phyloP scores from a whole-genome alignment of 2,797 vertebrate genomes.

The Pangasius krempfi region DNA sequence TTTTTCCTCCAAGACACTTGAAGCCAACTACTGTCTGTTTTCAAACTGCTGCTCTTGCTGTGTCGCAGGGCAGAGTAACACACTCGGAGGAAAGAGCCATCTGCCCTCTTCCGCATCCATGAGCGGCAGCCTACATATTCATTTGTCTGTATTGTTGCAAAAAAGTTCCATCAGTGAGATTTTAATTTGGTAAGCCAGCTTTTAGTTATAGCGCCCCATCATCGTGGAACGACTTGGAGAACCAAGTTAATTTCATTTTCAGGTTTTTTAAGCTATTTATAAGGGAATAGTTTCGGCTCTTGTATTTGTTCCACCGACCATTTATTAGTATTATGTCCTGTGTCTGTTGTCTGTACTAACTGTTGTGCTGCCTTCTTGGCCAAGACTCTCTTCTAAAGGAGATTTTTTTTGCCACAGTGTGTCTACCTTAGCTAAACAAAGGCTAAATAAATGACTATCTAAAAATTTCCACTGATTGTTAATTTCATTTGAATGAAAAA shows the following conservation, averaged over 20 bases:
- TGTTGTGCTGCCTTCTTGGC: not conserved
- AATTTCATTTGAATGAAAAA: not conserved
- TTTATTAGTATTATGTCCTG: not conserved
- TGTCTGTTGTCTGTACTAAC: not conserved
- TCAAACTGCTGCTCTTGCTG: not conserved
- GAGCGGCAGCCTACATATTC: not conserved
- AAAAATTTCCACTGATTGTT: not conserved
- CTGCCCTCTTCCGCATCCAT: not conserved
- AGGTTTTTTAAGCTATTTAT: not conserved
- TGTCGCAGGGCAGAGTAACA: not conserved
- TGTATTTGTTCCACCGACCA: not conserved
- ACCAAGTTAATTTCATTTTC: not conserved
- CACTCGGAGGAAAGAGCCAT: not conserved
- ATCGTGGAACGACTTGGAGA: not conserved
- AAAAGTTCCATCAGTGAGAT: not conserved
- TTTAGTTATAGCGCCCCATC: not conserved
- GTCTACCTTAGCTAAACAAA: not conserved
- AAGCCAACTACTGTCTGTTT: not conserved
- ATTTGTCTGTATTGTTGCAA: not conserved
- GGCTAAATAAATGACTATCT: not conserved
- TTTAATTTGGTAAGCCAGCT: not conserved
- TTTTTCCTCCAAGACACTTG: not conserved
- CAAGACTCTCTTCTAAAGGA: not conserved
- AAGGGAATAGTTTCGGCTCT: not conserved
- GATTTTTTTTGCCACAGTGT: not conserved